Evolutionary conservation across 2,797 vertebrate genomes (phyloP).

Genomic region (Pantherophis vulpinus): DNA sequence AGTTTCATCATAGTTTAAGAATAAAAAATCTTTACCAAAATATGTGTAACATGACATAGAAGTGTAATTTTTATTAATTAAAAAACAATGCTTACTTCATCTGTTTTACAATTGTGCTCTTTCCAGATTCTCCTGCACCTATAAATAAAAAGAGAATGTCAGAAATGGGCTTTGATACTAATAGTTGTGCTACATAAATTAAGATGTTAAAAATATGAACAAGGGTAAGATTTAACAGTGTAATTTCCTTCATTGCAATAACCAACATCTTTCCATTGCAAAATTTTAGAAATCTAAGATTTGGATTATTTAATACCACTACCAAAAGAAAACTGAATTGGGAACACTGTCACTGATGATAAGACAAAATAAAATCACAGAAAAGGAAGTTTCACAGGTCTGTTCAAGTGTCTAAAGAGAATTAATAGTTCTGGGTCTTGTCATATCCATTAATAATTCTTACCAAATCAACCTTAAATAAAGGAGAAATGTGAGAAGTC

Average conservation of each 20-base stretch:
- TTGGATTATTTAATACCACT: not conserved
- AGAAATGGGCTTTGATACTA: slow-evolving; percentile 4
- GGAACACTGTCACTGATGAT: not conserved
- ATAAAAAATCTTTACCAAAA: not conserved
- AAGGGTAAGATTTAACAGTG: not conserved
- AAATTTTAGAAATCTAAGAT: not conserved
- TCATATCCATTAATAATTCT: not conserved
- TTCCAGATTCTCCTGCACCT: slow-evolving; percentile 79
- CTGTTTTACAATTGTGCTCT: slow-evolving; percentile 77
- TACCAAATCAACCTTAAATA: not conserved
- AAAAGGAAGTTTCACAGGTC: not conserved
- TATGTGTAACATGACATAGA: not conserved
- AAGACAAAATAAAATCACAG: not conserved
- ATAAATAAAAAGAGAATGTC: slow-evolving; percentile 31
- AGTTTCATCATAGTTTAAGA: not conserved
- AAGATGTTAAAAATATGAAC: not conserved
- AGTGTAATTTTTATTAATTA: not conserved
- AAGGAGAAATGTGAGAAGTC: not conserved
- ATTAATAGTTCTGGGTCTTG: not conserved
- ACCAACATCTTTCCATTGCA: not conserved
- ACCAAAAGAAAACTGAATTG: not conserved
- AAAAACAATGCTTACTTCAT: slow-evolving; percentile 68
- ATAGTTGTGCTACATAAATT: not conserved
- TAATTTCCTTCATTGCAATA: not conserved
- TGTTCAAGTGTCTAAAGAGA: not conserved